These are phyloP conservation scores for Heliconius hermathena DNA, from an alignment of 1,140 invertebrate species.

Conservation along the genomic window DNA sequence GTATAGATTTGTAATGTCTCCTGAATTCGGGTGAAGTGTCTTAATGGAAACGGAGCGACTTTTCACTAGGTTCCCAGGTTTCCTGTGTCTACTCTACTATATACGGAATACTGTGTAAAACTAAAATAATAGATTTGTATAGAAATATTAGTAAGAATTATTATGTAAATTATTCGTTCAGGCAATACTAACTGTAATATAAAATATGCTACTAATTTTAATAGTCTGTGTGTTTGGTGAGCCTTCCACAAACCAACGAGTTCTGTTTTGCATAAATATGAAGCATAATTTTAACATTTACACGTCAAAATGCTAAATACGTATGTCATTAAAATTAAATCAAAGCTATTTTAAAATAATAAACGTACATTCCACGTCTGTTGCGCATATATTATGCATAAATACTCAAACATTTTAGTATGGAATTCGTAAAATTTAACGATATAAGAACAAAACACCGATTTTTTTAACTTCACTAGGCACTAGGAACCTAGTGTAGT, in stretches of 20 bases:
- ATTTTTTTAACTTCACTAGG: not conserved
- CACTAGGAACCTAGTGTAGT: not conserved
- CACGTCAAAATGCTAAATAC: conserved; percentile 1
- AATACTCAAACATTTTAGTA: not conserved
- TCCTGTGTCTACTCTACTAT: too few relatives aligned
- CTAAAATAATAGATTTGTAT: too few relatives aligned
- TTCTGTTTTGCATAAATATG: not conserved
- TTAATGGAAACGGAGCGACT: too few relatives aligned
- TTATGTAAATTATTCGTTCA: not conserved
- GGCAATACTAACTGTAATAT: not conserved
- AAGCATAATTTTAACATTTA: not conserved
- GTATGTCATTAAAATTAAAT: conserved; percentile 4
- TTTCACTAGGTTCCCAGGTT: too few relatives aligned
- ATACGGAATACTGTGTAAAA: too few relatives aligned
- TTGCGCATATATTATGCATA: conserved; percentile 5
- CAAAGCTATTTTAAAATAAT: conserved; percentile 7
- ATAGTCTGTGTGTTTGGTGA: not conserved
- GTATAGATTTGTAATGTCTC: too few relatives aligned
- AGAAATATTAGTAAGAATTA: not conserved
- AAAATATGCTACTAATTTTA: not conserved
- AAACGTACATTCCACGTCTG: not conserved
- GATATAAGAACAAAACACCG: not conserved
- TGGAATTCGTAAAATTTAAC: not conserved
- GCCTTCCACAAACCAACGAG: not conserved
- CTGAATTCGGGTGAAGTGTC: too few relatives aligned